Base-by-base conservation (phyloP, 2,888 invertebrate species). In the Heliconius erato region DNA sequence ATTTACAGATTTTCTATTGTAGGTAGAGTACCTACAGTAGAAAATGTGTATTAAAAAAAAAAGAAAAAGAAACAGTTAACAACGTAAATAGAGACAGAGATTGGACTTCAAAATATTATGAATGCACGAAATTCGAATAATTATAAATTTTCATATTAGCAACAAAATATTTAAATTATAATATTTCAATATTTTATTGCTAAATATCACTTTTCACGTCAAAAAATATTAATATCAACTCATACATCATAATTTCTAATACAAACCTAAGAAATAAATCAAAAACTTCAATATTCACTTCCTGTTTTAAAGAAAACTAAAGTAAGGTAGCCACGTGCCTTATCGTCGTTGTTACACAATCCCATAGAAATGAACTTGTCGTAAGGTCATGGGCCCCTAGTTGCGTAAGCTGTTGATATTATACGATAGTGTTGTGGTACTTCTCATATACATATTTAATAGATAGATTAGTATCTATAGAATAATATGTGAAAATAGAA, bases 321-420 rank as follows among this genome's bases (percentile, higher is more conserved):
- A 19, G 19, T 19, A 49, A 40, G 32, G 59, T 40, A 40, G 59
- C 76, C 69, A 77, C 85, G 86, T 86, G 86, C 85, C 82, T 86
- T 86, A 86, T 85, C 85, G 83, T 54, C 67, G 35, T 65, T 83
- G 83, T 86, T 86, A 85, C 86, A 85, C 85, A 86, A 87, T 78
- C 74, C 80, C 82, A 85, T 84, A 82, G 86, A 86, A 87, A 86
- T 86, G 84, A 86, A 85, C 87, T 81, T 82, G 86, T 82, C 67
- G 68, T 85, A 86, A 85, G 87, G 85, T 88, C 87, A 87, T 82
- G 86, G 87, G 85, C 86, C 87, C 85, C 69, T 63, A 26, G 65
- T 85, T 84, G 80, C 84, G 83, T 80, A 81, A 84, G 77, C 28
- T 23, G 77, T 78, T 67, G 28, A 28, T 49, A 35, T 59, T 59